Conservation (phyloP, 2,113 vertebrate species). For the Hippocampus barbouri region DNA sequence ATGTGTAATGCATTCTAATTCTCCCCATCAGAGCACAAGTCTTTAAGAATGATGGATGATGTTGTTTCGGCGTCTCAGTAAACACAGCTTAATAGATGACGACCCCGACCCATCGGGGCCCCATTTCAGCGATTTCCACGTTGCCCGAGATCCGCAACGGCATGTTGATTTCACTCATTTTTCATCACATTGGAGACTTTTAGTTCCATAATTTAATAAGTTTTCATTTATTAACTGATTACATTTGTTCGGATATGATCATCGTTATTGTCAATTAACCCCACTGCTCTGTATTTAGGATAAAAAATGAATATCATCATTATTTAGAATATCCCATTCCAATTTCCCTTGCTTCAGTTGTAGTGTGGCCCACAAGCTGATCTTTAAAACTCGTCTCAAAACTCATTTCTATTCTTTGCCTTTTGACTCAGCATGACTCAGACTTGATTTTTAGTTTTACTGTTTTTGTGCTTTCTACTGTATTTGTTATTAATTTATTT, state of each 20-base stretch:
- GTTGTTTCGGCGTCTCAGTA: conserved; percentile 69
- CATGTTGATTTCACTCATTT: conserved; percentile 27
- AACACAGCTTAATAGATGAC: conserved; percentile 72
- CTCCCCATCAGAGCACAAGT: conserved; percentile 67
- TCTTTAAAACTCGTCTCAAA: no score
- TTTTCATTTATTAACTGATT: conserved; percentile 9
- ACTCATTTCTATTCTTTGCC: no score
- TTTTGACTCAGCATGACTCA: no score
- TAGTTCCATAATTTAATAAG: conserved; percentile 1
- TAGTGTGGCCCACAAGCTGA: no score
- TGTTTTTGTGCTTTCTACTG: no score
- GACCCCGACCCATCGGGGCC: conserved; percentile 51
- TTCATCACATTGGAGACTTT: conserved; percentile 10
- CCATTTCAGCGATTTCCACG: conserved; percentile 32
- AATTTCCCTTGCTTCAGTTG: conserved; percentile 36
- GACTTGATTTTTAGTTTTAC: no score
- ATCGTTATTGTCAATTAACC: conserved; percentile 69
- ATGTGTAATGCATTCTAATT: conserved; percentile 74
- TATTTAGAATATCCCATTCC: conserved; percentile 12
- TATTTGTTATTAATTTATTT: no score
- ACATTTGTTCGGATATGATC: conserved; percentile 1
- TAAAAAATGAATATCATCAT: conserved; percentile 54
- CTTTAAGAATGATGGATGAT: conserved; percentile 76
- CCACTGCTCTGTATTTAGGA: conserved; percentile 52
- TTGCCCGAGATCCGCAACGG: conserved; percentile 34